These are phyloP conservation scores for Saturnia japonica DNA, from an alignment of 2,888 invertebrate species.

Conservation along the genomic window DNA sequence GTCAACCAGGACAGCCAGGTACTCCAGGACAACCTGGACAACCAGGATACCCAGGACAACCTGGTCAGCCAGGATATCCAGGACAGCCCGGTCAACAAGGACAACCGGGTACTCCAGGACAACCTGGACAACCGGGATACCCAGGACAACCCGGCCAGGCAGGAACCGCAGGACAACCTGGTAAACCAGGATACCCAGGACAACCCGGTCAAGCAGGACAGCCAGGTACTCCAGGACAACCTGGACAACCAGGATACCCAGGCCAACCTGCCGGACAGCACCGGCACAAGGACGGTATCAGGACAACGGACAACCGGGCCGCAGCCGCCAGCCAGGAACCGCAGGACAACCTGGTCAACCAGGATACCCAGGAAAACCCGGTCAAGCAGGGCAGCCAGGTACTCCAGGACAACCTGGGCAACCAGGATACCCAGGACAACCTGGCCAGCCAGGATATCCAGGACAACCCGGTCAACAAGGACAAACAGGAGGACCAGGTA, in stretches of 20 bases:
- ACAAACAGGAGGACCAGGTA: conserved; percentile 41
- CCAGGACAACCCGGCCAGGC: conserved; percentile 33
- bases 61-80: conserved; percentile 46
- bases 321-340: neutral
- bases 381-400: conserved; percentile 38
- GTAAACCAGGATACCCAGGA: conserved; percentile 42
- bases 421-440: conserved; percentile 32
- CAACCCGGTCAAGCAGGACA: conserved; percentile 26
- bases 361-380: conserved; percentile 27
- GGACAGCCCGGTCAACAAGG: conserved; percentile 71
- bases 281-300: conserved; percentile 21
- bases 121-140: conserved; percentile 28
- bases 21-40: conserved; percentile 27
- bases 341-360: conserved; percentile 33
- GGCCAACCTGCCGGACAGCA: too few species aligned
- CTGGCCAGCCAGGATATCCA: conserved; percentile 33
- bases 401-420: conserved; percentile 32
- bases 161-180: conserved; percentile 41
- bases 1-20: conserved; percentile 30
- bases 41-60: conserved; percentile 30
- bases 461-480: conserved; percentile 46
- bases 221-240: conserved; percentile 30
- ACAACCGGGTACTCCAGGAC: conserved; percentile 33
- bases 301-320: too few species aligned
- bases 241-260: conserved; percentile 30